Evolutionary conservation across 1,140 invertebrate genomes (phyloP).

Genomic region (Colletes latitarsis): DNA sequence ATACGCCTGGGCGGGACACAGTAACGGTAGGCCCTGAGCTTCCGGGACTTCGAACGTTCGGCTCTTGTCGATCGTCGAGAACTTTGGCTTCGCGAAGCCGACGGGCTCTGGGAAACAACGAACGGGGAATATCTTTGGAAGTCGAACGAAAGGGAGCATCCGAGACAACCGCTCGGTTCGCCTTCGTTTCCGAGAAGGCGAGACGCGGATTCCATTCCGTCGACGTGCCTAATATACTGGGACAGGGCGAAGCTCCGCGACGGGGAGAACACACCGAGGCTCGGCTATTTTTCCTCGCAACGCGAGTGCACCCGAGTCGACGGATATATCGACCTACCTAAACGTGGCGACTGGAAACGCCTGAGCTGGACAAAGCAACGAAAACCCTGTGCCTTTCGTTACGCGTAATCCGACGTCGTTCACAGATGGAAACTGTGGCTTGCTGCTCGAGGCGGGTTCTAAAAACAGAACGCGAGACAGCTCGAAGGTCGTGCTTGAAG

Average conservation of each 20-base stretch:
- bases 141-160: not conserved
- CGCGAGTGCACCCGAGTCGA: constrained; percentile 6
- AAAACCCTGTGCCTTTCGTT: constrained; percentile 78
- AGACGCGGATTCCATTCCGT: not conserved
- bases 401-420: constrained; percentile 72
- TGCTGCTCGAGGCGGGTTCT: constrained; percentile 74
- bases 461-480: constrained; percentile 62
- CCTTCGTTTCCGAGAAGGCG: not conserved
- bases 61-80: constrained; percentile 79
- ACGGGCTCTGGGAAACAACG: constrained; percentile 80
- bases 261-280: not conserved
- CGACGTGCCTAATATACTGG: constrained; percentile 52
- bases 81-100: constrained; percentile 82
- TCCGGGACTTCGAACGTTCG: constrained; percentile 75
- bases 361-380: constrained; percentile 84
- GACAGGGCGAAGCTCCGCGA: constrained; percentile 48
- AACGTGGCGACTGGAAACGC: constrained; percentile 85
- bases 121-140: not conserved
- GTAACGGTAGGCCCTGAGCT: constrained; percentile 74
- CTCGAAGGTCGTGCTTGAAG: constrained; percentile 43
- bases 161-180: not conserved
- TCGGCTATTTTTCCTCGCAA: constrained; percentile 23
- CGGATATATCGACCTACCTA: constrained; percentile 80
- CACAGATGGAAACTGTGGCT: constrained; percentile 72
- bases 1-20: constrained; percentile 84